phyloP scores from a whole-genome alignment of 2,888 invertebrate species.

The Lasioglossum vierecki region DNA sequence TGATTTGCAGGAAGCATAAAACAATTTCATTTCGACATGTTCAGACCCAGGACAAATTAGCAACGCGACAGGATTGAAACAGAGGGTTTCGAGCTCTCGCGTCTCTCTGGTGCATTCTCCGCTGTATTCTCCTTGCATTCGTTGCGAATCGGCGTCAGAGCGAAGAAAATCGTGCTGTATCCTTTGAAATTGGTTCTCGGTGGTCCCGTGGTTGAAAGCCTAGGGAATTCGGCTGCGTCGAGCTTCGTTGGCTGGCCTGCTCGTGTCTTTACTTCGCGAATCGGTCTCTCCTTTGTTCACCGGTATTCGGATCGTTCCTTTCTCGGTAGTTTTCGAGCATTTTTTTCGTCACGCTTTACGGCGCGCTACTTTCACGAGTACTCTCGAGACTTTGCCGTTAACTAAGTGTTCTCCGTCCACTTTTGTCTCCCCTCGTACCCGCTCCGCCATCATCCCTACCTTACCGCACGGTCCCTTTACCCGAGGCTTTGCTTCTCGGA shows the following conservation, averaged over 20 bases:
- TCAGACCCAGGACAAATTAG: not conserved
- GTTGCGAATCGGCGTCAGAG: not conserved
- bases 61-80: not conserved
- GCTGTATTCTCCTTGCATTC: not conserved
- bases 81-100: not conserved
- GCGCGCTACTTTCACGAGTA: constrained; percentile 60
- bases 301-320: constrained; percentile 21
- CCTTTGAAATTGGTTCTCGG: constrained; percentile 10
- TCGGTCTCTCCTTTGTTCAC: constrained; percentile 24
- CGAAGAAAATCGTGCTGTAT: constrained; percentile 8
- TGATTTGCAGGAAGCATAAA: no score
- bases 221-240: not conserved
- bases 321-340: constrained; percentile 43
- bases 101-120: not conserved
- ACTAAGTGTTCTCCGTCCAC: constrained; percentile 65
- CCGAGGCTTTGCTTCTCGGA: constrained; percentile 16
- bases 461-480: constrained; percentile 13
- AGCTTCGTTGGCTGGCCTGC: not conserved
- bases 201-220: not conserved
- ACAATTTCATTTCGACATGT: not conserved
- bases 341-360: constrained; percentile 56
- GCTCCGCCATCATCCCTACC: not conserved
- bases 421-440: constrained; percentile 24
- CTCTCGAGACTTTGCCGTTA: constrained; percentile 63
- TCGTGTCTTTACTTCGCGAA: constrained; percentile 1